Base-by-base conservation (phyloP, 2,888 invertebrate species). In the Baronia brevicornis region DNA sequence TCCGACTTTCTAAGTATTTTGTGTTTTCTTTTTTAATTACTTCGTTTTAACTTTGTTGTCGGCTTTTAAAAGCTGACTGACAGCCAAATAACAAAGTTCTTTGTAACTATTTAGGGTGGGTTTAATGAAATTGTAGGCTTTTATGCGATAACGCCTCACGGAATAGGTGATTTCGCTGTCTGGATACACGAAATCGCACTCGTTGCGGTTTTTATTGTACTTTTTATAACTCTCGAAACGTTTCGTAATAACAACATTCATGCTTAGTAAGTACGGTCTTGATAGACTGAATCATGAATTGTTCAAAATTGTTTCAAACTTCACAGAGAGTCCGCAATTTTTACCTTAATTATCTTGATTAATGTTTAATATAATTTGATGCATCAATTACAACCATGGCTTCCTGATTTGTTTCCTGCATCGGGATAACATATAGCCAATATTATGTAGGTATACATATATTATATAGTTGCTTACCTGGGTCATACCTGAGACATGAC, bases 11-110 rank as follows among this genome's bases (percentile, higher is more conserved):
- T 78, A 78, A 82, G 80, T 78, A 82, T 82, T 82, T 79, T 82
- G 79, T 79, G 78, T 80, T 82, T 80, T 80, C 80, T 80, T 82
- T 82, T 82, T 82, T 84, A 84, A 80, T 82, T 82, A 82, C 80
- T 79, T 82, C 77, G 80, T 82, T 82, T 79, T 74, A 84, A 84
- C 80, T 84, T 82, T 75, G 80, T 78, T 79, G 78, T 64, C 62
- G 66, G 67, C 70, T 70, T 77, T 79, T 78, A 77, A 80, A 80
- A 75, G 74, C 75, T 78, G 77, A 82, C 82, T 82, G 82, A 82
- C 82, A 82, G 82, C 67, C 71, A 73, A 82, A 79, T 79, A 79
- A 78, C 77, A 70, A 75, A 82, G 71, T 79, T 77, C 70, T 70
- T 70, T 72, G 66, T 68, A 80, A 84, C 78, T 82, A 80, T 80